These are phyloP conservation scores for Eriocheir sinensis DNA, from an alignment of 1,140 invertebrate genomes.

Conservation along the genomic window DNA sequence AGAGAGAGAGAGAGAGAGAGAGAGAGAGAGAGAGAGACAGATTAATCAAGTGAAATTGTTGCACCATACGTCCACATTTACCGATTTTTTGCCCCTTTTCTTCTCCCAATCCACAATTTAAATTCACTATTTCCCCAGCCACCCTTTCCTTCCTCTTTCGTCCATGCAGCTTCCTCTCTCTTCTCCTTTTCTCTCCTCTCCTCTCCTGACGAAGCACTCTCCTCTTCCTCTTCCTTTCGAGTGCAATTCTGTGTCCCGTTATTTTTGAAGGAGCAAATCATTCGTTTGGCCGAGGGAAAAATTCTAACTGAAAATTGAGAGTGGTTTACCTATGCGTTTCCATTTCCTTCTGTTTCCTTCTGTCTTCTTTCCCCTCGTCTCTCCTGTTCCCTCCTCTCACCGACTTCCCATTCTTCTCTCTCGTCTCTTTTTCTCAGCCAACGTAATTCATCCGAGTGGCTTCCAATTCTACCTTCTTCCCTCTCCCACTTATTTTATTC, in stretches of 20 bases:
- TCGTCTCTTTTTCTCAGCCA: not conserved
- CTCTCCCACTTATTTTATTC: too few species aligned
- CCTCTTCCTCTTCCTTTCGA: not conserved
- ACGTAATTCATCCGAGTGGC: too few species aligned
- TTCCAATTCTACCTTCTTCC: too few species aligned
- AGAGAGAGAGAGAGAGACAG: not conserved
- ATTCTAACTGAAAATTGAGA: constrained; percentile 3
- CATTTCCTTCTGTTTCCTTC: not conserved
- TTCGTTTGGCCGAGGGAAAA: not conserved
- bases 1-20: constrained; percentile 38
- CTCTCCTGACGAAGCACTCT: too few species aligned
- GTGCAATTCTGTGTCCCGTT: not conserved
- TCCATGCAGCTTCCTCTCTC: not conserved
- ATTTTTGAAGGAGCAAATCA: not conserved
- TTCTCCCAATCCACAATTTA: not conserved
- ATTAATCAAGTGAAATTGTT: not conserved
- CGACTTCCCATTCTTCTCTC: not conserved
- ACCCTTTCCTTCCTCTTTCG: not conserved
- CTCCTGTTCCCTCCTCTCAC: not conserved
- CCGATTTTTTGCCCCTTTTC: too few species aligned
- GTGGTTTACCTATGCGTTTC: not conserved
- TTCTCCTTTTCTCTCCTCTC: not conserved
- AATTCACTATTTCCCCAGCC: not conserved
- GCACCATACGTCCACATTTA: too few species aligned
- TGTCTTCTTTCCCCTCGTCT: not conserved